These are phyloP conservation scores for Parus major DNA, from an alignment of 2,113 vertebrate species.

Conservation along the genomic window DNA sequence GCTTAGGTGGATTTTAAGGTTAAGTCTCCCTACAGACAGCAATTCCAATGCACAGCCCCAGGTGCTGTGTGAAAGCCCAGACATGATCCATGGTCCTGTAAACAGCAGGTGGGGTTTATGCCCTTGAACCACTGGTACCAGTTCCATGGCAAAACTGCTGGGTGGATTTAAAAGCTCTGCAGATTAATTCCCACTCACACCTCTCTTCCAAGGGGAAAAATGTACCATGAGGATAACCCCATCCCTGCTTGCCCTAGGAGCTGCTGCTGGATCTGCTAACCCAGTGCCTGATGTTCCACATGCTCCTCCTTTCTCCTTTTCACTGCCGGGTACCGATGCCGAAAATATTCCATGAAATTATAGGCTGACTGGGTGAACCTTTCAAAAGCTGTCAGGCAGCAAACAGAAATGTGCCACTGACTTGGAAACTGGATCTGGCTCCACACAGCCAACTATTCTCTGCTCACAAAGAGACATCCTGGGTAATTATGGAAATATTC, in stretches of 20 bases:
- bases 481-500: slow-evolving; percentile 59
- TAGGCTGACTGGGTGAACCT: slow-evolving; percentile 57
- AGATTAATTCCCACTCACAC: not conserved
- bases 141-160: not conserved
- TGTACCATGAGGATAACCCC: not conserved
- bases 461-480: slow-evolving; percentile 46
- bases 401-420: slow-evolving; percentile 59
- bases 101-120: not conserved
- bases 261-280: slow-evolving; percentile 3
- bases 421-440: slow-evolving; percentile 57
- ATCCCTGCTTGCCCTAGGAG: not conserved
- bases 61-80: not conserved
- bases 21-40: not conserved
- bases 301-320: not conserved
- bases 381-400: slow-evolving; percentile 61
- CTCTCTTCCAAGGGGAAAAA: not conserved
- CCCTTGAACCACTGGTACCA: not conserved
- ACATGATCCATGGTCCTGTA: not conserved
- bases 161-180: not conserved
- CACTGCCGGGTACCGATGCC: slow-evolving; percentile 3
- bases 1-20: not conserved
- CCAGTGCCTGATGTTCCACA: not conserved
- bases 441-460: slow-evolving; percentile 53
- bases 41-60: not conserved
- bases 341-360: slow-evolving; percentile 61